Base-by-base conservation (phyloP, 2,113 vertebrate species). In the Megalops atlanticus region DNA sequence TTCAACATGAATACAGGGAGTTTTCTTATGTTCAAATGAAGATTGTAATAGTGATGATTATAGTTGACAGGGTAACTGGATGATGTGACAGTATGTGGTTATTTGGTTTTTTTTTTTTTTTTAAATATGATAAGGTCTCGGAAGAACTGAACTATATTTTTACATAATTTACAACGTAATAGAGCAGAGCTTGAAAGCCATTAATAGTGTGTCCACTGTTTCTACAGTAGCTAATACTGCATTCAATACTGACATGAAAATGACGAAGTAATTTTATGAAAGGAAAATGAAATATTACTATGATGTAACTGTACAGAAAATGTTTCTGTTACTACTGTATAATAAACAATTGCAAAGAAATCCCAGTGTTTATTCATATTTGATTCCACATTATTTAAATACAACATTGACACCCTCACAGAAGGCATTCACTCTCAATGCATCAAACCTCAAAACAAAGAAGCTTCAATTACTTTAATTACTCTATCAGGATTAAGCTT, bases 301-400 rank as follows among this genome's bases (percentile, higher is more conserved):
- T 80, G 36, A 45, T 73, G 49, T 75, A 79, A 31, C 15, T 80
- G 79, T 54, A 80, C 35, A 35, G 47, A 45, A 76, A 76, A 73
- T 58, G 52, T 75, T 40, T 24, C 21, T 64, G 58, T 81, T 64
- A 78, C 31, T 78, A 68, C 72, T 75, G 49, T 74, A 68, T n/a
- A 80, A 80, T 80, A 80, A 81, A 81, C n/a, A 21, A 45, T 10
- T n/a, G 38, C 27, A 81, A 81, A 81, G 45, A 40, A 39, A 73
- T 39, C 27, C 39, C 36, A n/a, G 35, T 45, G 33, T 40, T 31
- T 68, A 21, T 47, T 79, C 36, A 21, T 40, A 31, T 14, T 3
- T 35, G 12, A 14, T 40, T 35, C n/a, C 24, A 40, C 36, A 41
- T n/a, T 39, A n/a, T 33, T 36, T 31, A 3, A 15, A 68, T 64